A percentile compares a stretch with the other conserved stretches of the same genome.
These are phyloP conservation scores for Calliopsis andreniformis DNA, from an alignment of 1,140 invertebrate species.

Conservation along the genomic window DNA sequence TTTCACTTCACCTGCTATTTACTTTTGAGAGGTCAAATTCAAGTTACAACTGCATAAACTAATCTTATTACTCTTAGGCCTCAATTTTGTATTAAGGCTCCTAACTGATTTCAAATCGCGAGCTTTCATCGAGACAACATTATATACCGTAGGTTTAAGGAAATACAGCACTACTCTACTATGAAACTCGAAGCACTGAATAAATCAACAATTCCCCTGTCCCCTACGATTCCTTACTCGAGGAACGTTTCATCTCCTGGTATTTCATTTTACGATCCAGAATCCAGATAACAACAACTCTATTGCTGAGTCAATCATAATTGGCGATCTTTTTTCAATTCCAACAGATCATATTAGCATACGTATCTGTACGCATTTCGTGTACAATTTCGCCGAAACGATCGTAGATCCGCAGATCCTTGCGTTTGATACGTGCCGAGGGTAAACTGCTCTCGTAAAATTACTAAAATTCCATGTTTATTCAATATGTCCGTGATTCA, in stretches of 20 bases:
- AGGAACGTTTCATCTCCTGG: conserved; percentile 19
- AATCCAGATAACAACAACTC: conserved; percentile 51
- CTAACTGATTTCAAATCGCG: too few relatives aligned
- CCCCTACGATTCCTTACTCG: neutral
- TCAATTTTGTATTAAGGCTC: too few relatives aligned
- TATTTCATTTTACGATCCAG: conserved; percentile 38
- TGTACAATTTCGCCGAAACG: conserved; percentile 65
- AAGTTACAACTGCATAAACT: too few relatives aligned
- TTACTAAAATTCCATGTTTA: conserved; percentile 81
- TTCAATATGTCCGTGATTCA: conserved; percentile 77
- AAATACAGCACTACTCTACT: too few relatives aligned
- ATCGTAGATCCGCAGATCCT: conserved; percentile 64
- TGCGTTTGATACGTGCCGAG: conserved; percentile 48
- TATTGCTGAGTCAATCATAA: conserved; percentile 73
- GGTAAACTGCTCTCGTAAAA: conserved; percentile 75
- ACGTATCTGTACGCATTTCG: conserved; percentile 70
- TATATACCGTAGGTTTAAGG: too few relatives aligned
- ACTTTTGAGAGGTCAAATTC: too few relatives aligned
- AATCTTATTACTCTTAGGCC: too few relatives aligned
- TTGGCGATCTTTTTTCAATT: conserved; percentile 81
- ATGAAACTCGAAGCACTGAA: too few relatives aligned
- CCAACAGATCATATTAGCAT: conserved; percentile 75
- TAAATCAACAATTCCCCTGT: neutral
- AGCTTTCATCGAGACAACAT: too few relatives aligned
- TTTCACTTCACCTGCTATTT: too few relatives aligned